phyloP scores from a whole-genome alignment of 2,888 invertebrate genomes.

The Caenorhabditis sp. region DNA sequence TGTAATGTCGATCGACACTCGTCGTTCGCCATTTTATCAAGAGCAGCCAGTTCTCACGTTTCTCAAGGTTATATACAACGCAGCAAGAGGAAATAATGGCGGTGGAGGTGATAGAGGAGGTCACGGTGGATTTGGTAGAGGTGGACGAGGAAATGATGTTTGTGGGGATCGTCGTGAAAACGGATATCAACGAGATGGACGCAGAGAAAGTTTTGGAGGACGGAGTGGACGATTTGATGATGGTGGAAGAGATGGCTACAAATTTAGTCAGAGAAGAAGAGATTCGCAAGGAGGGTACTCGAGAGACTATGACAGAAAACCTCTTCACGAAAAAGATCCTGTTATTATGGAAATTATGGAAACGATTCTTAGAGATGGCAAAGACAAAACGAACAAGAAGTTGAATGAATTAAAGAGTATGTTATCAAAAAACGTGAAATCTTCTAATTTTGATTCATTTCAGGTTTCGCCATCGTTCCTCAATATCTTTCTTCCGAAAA shows the following conservation, averaged over 20 bases:
- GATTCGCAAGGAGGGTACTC: too few species aligned
- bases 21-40: neutral
- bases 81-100: too few species aligned
- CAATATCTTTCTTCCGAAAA: conserved; percentile 6
- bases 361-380: neutral
- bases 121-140: too few species aligned
- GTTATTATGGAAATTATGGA: neutral
- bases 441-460: conserved; percentile 3
- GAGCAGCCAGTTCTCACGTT: neutral
- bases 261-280: too few species aligned
- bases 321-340: neutral
- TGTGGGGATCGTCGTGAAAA: too few species aligned
- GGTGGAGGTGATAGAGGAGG: too few species aligned
- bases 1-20: conserved; percentile 23
- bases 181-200: too few species aligned
- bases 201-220: too few species aligned
- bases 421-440: too few species aligned
- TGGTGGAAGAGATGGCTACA: conserved; percentile 8
- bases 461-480: conserved; percentile 15
- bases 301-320: conserved; percentile 4
- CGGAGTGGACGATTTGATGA: too few species aligned
- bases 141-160: too few species aligned
- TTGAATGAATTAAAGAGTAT: neutral
- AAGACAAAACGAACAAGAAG: neutral
- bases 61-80: neutral